Conservation (phyloP, 64 coral and sea anemone genomes). For the Montipora foliosa region DNA sequence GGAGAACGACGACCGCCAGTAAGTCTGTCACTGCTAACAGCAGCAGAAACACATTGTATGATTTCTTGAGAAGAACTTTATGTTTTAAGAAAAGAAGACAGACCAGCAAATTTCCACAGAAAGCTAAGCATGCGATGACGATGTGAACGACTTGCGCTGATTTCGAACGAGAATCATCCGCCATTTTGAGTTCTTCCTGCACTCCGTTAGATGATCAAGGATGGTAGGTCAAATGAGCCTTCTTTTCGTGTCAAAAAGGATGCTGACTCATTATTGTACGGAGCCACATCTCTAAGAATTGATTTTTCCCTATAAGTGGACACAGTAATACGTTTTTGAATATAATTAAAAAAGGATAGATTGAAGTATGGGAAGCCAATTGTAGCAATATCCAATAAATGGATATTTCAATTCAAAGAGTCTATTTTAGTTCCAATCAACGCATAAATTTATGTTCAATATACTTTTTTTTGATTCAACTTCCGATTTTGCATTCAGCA, state of each 20-base stretch:
- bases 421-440: too few relatives aligned
- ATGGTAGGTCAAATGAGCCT: not conserved
- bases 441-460: too few relatives aligned
- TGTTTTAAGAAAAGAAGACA: conserved; percentile 58
- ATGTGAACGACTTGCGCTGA: not conserved
- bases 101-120: conserved; percentile 55
- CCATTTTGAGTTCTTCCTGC: not conserved
- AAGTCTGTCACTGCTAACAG: conserved; percentile 44
- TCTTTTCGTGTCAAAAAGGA: not conserved
- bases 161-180: not conserved
- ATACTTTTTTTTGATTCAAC: too few relatives aligned
- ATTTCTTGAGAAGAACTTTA: conserved; percentile 55
- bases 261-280: too few relatives aligned
- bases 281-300: not conserved
- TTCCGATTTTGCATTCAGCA: too few relatives aligned
- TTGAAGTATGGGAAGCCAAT: too few relatives aligned
- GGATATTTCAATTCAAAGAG: too few relatives aligned
- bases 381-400: too few relatives aligned
- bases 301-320: too few relatives aligned
- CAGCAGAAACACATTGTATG: conserved; percentile 56
- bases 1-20: not conserved
- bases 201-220: not conserved
- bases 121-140: conserved; percentile 26
- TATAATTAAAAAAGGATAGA: too few relatives aligned
- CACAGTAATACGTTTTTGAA: too few relatives aligned